Conservation (phyloP, 2,113 vertebrate genomes). For the Dendropsophus ebraccatus region DNA sequence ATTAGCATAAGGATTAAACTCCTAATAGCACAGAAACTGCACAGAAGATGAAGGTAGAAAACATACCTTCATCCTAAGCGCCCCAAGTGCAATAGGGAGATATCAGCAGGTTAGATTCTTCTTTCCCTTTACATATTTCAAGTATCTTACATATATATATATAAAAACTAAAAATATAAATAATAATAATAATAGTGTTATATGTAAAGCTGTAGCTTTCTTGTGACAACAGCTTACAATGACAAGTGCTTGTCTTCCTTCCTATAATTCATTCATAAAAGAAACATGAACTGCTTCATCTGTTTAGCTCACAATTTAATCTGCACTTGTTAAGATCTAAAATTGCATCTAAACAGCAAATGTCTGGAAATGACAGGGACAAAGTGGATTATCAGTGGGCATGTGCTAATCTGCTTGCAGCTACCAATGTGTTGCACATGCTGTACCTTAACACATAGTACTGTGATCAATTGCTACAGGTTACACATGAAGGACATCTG, state of each 20-base stretch:
- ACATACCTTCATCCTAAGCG: too few species aligned
- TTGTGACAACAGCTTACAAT: background rate
- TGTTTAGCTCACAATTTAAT: background rate
- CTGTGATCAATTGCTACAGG: background rate
- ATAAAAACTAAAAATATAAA: too few species aligned
- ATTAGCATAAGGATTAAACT: too few species aligned
- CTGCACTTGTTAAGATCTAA: background rate
- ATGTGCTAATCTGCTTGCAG: background rate
- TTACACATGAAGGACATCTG: background rate
- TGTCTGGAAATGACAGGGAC: constrained; percentile 16
- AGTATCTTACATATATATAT: too few species aligned
- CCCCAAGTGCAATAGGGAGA: too few species aligned
- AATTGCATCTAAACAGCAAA: background rate
- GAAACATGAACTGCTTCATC: background rate
- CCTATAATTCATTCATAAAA: constrained; percentile 4
- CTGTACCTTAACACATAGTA: background rate
- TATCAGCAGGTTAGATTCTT: too few species aligned
- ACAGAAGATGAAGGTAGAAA: too few species aligned
- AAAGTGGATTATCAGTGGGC: constrained; percentile 4
- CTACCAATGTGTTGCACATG: background rate
- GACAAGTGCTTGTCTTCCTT: background rate
- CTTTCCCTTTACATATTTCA: too few species aligned
- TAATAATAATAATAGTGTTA: too few species aligned
- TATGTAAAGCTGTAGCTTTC: background rate
- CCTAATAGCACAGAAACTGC: too few species aligned